These are phyloP conservation scores for Elephas maximus DNA, from an alignment of 2,113 vertebrate genomes.

Conservation along the genomic window DNA sequence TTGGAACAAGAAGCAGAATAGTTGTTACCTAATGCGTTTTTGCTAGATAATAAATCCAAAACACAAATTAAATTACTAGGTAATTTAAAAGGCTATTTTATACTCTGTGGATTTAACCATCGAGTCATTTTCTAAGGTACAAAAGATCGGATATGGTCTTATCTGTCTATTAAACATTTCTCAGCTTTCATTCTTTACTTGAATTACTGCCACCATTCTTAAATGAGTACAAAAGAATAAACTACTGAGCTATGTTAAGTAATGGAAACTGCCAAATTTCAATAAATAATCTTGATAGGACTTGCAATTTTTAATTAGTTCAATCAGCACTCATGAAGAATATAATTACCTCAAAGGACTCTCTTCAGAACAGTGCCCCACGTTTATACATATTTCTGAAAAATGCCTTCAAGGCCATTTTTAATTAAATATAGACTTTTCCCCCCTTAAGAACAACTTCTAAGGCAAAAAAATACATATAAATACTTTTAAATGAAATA, in stretches of 20 bases:
- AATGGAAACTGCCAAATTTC: slow-evolving; percentile 26
- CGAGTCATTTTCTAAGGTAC: slow-evolving; percentile 14
- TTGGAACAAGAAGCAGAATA: slow-evolving; percentile 39
- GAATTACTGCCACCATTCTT: slow-evolving; percentile 31
- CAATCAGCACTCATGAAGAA: slow-evolving; percentile 50
- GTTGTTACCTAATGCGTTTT: slow-evolving; percentile 32
- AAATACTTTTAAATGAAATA: slow-evolving; percentile 59
- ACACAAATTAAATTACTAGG: slow-evolving; percentile 54
- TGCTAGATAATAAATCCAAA: slow-evolving; percentile 62
- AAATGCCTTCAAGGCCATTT: slow-evolving; percentile 61
- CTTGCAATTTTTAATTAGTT: slow-evolving; percentile 71
- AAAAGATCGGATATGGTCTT: slow-evolving; percentile 1
- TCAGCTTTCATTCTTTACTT: slow-evolving; percentile 46
- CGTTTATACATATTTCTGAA: slow-evolving; percentile 28
- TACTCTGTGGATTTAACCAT: neutral
- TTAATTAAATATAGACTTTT: slow-evolving; percentile 52
- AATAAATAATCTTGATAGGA: slow-evolving; percentile 73
- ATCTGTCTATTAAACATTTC: slow-evolving; percentile 54
- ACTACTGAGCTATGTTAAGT: slow-evolving; percentile 11
- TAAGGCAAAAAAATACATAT: slow-evolving; percentile 61
- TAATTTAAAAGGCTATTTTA: slow-evolving; percentile 42
- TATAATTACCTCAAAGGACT: slow-evolving; percentile 26
- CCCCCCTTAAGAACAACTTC: slow-evolving; percentile 64
- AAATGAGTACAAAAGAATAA: slow-evolving; percentile 48
- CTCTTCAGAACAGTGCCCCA: slow-evolving; percentile 46